A percentile compares a stretch with the other conserved stretches of the same genome.
phyloP scores from a whole-genome alignment of 2,113 vertebrate genomes.

The Cygnus atratus region DNA sequence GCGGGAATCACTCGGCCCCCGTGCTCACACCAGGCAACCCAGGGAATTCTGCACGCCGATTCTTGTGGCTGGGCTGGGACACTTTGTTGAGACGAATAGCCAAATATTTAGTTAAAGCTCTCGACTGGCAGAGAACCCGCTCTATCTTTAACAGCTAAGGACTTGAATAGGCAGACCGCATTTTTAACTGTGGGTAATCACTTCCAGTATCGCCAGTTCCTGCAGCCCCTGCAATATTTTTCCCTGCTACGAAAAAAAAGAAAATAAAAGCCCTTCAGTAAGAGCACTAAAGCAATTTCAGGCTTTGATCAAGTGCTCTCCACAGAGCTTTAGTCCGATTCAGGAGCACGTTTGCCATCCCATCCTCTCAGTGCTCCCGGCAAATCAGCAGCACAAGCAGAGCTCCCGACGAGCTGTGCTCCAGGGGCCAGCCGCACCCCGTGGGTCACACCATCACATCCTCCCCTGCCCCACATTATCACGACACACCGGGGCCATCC shows the following conservation, averaged over 20 bases:
- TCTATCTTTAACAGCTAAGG: background rate
- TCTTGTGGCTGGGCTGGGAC: background rate
- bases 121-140: background rate
- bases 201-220: background rate
- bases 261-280: background rate
- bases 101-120: slow-evolving; percentile 46
- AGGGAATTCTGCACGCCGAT: background rate
- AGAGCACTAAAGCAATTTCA: background rate
- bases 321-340: background rate
- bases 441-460: no score
- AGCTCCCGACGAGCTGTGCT: background rate
- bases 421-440: background rate
- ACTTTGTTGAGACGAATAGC: background rate
- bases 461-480: no score
- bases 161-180: background rate
- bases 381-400: background rate
- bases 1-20: background rate
- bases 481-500: no score
- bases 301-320: background rate
- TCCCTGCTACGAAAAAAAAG: background rate
- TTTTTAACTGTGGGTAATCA: background rate
- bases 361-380: background rate
- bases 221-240: background rate
- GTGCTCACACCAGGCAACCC: background rate
- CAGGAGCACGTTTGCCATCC: background rate